A percentile compares a stretch with the other conserved stretches of the same genome.
These are phyloP conservation scores for Athene noctua DNA, from an alignment of 2,113 vertebrate species.

Conservation along the genomic window DNA sequence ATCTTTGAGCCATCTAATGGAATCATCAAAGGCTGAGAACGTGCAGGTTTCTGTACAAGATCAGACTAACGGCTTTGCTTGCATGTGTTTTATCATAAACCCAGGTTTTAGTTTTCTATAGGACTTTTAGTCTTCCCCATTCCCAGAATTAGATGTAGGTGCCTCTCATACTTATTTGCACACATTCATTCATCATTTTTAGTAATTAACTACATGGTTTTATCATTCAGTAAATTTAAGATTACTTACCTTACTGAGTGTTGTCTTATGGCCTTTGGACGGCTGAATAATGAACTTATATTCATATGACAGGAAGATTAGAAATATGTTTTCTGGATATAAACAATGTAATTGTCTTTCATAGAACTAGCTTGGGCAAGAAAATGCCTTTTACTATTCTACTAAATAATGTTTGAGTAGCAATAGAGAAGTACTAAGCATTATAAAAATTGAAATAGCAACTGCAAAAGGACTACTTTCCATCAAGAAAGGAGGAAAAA, in stretches of 20 bases:
- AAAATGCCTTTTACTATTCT: background rate
- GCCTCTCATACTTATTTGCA: background rate
- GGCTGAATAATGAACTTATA: background rate
- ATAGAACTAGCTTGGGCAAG: background rate
- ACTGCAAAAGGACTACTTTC: background rate
- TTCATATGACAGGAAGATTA: background rate
- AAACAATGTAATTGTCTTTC: background rate
- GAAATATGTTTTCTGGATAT: background rate
- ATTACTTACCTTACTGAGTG: background rate
- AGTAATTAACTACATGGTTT: background rate
- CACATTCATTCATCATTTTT: background rate
- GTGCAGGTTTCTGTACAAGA: background rate
- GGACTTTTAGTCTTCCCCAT: background rate
- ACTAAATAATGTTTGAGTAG: background rate
- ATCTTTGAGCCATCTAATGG: background rate
- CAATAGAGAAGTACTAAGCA: background rate
- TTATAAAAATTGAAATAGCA: background rate
- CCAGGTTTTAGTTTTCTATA: background rate
- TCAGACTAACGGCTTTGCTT: background rate
- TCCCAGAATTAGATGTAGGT: background rate
- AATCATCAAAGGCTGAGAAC: background rate
- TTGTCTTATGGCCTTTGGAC: background rate
- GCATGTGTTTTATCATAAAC: background rate
- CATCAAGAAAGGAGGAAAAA: background rate
- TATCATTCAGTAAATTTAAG: background rate